Base-by-base conservation (phyloP, 92 coral and sea anemone species). In the Siderastrea siderea region DNA sequence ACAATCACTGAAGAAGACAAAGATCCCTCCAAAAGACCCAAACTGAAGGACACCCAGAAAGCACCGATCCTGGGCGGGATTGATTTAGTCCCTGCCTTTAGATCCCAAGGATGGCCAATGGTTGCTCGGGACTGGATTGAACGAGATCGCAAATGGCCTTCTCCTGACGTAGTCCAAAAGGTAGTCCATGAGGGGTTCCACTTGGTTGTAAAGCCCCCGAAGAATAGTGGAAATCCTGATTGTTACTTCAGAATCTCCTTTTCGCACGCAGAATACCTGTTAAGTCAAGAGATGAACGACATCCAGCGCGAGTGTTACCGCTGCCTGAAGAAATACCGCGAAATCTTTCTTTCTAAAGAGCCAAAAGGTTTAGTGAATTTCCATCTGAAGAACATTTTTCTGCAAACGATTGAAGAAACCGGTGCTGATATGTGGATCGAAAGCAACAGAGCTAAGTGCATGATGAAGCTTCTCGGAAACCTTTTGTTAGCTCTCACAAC, bases 121-220 rank as follows among this genome's bases (percentile, higher is more conserved):
- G 83, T 78, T 47, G 91, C 98, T 19, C 11, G 58, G 16, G 87
- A 88, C 49, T 95, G 98, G 98, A 49, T 73, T 17, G 65, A 68
- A 69, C 93, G 98, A 50, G 88, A 53, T 14, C 96, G 98, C n/a
- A 61, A 75, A 74, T 95, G 98, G 98, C 98, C 98, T 47, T 77
- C 86, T 12, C 80, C 78, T 8, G 84, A 86, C 10, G 80, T 83
- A 48, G 71, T 95, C 59, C 13, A 85, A 55, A 90, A 77, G 65
- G 83, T 95, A 49, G 67, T 70, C 17, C 57, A 70, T 3, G 87
- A 80, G 86, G 87, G 43, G 68, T 95, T 91, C 76, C 94, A 95
- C 55, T 49, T 95, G 3, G 98, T 95, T 1, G 96, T 92, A 14
- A 95, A 95, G 82, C 65, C 87, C 14, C 93, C 96, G 3, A 76